Evolutionary conservation across 2,113 vertebrate genomes (phyloP), one percentile per base, ranked within the genome.

Genomic region (Myxocyprinus asiaticus): DNA sequence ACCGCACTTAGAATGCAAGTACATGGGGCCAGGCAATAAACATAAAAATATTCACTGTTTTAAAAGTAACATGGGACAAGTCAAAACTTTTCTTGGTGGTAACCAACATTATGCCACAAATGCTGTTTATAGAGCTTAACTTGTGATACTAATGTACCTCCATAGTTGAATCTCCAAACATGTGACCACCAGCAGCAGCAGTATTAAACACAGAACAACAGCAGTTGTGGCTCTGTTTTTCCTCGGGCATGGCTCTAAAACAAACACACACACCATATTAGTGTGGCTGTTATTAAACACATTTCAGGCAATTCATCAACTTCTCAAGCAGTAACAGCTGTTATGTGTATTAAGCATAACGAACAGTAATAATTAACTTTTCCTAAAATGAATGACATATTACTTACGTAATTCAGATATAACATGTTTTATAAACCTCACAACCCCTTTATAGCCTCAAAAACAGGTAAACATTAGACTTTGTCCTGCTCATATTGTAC

Each of bases 91-190:
- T 33, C 3, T n/a, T n/a, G n/a, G n/a, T n/a, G n/a, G n/a, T n/a
- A n/a, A n/a, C n/a, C n/a, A n/a, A n/a, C n/a, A n/a, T n/a, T n/a
- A n/a, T 51, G 3, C 10, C 9, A 14, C 53, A 0, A 5, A 12
- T 11, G 12, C 0, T 12, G 11, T 12, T 12, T 55, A 55, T 12
- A 12, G 53, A 14, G 53, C 12, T 4, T 55, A 14, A 58, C 4
- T 67, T 6, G 22, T 33, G 15, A 11, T 43, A 33, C 58, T 48
- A 9, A 6, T 58, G 22, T 90, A 93, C 93, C 93, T 88, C 88
- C 88, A 87, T 83, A 92, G 83, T 45, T 91, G 83, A 77, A 90
- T 88, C 1, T 82, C 85, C 78, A 93, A 62, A 56, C 45, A 82
- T 67, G 84, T 88, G 47, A 77, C 89, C n/a, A 15, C 9, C 0